Base-by-base conservation (phyloP, 37 sponge, comb jelly and placozoan species). In the Theonella swinhoei region DNA sequence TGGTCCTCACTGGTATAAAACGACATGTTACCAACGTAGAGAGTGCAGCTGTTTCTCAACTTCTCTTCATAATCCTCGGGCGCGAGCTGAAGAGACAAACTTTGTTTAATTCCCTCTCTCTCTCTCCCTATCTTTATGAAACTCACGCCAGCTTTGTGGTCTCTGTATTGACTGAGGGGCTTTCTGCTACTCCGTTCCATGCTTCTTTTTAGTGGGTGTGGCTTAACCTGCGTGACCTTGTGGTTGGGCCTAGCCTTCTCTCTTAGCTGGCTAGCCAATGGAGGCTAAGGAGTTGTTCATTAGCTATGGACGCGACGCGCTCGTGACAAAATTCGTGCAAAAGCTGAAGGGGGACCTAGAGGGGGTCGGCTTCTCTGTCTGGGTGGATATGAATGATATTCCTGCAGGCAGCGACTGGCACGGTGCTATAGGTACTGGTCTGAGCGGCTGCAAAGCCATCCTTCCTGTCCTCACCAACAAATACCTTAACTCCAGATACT, bases 1-100 rank as follows among this genome's bases (percentile, higher is more conserved):
- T 99, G 99, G 58, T 96, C 97, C 83, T 99, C 99, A 29, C 89
- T 91, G 0, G 95, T 97, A 85, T 95, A 97, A 67, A 99, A 99
- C 66, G 99, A 99, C 24, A 99, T 83, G 75, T 99, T 99, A 17
- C 99, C 99, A 2, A 97, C 88, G 67, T 99, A 99, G 62, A 99
- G 84, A 0, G 99, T 99, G 32, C 84, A 61, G 34, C 79, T 83
- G 17, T 24, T 11, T 19, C 29, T 26, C 58, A 98, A 79, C 82
- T 86, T 90, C 63, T 78, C 74, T 9, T 89, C 79, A 40, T 94
- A 91, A 1, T 95, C 98, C 29, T 93, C 90, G 22, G 36, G 30
- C 32, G 76, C 36, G 62, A 93, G 90, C 98, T 98, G 69, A 70
- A 28, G 69, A 4, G 30, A 33, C 3, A 33, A 22, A 25, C 34